These are phyloP conservation scores for Scaptodrosophila lebanonensis DNA, from an alignment of 1,140 invertebrate genomes.

Conservation along the genomic window DNA sequence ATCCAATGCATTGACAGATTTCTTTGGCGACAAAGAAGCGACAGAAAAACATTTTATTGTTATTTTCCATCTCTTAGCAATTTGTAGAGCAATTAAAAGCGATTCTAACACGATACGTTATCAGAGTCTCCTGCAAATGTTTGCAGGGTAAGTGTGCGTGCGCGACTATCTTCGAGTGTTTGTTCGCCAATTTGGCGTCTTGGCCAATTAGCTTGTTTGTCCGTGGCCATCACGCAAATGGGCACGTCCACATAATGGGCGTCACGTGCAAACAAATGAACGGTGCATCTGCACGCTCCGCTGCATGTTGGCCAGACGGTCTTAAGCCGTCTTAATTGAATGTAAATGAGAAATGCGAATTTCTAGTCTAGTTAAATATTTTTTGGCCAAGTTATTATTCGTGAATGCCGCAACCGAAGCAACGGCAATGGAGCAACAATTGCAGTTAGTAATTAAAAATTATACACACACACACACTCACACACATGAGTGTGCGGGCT, in stretches of 20 bases:
- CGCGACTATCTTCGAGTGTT: no score
- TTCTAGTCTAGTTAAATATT: constrained; percentile 32
- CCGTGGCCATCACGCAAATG: neutral
- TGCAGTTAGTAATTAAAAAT: constrained; percentile 64
- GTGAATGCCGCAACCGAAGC: constrained; percentile 42
- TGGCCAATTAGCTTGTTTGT: constrained; percentile 2
- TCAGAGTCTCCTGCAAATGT: neutral
- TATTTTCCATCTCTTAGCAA: no score
- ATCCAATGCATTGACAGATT: no score
- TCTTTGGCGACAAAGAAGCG: no score
- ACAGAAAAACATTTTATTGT: no score
- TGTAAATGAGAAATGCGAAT: constrained; percentile 48
- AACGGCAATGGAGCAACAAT: constrained; percentile 33
- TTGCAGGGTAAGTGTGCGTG: no score
- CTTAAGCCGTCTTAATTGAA: constrained; percentile 46
- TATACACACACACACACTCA: no score
- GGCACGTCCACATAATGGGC: constrained; percentile 2
- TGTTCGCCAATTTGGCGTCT: no score
- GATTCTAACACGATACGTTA: no score
- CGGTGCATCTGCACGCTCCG: constrained; percentile 28
- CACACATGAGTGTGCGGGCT: no score
- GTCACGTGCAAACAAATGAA: constrained; percentile 33
- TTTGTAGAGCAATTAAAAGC: no score
- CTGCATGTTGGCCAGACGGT: constrained; percentile 44
- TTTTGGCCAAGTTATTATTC: constrained; percentile 41